Evolutionary conservation across 2,797 vertebrate genomes (phyloP).

Genomic region (Gymnothorax reevesii): DNA sequence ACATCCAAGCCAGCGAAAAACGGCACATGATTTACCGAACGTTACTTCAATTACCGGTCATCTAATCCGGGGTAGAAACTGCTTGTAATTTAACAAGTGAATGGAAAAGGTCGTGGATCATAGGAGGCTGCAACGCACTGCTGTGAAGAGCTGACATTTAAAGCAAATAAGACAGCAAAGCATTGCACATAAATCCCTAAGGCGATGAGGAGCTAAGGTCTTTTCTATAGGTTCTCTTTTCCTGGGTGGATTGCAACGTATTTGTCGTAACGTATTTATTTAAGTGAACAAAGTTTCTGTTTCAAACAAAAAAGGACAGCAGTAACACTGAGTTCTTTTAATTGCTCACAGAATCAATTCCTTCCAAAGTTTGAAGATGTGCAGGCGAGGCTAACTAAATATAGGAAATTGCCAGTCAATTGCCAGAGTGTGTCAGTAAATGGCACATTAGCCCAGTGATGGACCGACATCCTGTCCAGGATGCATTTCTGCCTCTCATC

Average conservation of each 20-base stretch:
- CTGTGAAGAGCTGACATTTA: conserved; percentile 1
- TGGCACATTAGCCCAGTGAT: too few relatives aligned
- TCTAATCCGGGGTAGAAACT: neutral
- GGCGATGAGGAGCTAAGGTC: neutral
- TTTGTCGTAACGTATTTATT: neutral
- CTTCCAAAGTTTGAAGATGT: neutral
- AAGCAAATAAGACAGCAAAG: neutral
- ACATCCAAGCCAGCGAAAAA: neutral
- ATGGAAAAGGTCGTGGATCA: neutral
- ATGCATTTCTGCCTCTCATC: too few relatives aligned
- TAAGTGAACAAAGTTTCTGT: neutral
- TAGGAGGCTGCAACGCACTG: neutral
- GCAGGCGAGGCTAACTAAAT: neutral
- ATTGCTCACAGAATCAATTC: too few relatives aligned
- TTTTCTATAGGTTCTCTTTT: neutral
- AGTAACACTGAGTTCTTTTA: neutral
- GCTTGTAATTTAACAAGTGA: neutral
- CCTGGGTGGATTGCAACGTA: neutral
- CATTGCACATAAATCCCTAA: neutral
- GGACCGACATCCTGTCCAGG: too few relatives aligned
- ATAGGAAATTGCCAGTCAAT: neutral
- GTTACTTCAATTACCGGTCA: conserved; percentile 24
- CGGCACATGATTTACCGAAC: conserved; percentile 16
- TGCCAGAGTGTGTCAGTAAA: too few relatives aligned
- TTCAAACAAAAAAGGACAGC: neutral